Conservation (phyloP, 2,797 vertebrate species). For the Syncerus caffer region DNA sequence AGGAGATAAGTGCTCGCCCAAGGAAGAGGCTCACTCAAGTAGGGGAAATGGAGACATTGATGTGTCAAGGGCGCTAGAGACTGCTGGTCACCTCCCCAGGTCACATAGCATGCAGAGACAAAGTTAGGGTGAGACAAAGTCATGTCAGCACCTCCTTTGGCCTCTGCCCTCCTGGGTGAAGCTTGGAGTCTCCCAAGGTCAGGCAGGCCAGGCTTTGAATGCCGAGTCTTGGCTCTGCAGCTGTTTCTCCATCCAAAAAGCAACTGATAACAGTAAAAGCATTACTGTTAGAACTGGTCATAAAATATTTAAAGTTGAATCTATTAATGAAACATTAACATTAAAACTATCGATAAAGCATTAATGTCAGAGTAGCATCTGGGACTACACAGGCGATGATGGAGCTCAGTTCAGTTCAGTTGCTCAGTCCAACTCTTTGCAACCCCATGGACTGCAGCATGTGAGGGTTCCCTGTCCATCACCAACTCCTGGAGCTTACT, state of each 20-base stretch:
- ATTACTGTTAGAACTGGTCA: background rate
- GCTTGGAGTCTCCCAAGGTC: background rate
- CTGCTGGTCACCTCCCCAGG: background rate
- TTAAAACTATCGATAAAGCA: background rate
- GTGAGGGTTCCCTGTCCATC: background rate
- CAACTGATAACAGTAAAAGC: background rate
- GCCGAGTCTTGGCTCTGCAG: background rate
- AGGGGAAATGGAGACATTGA: background rate
- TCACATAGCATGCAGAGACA: background rate
- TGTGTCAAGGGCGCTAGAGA: background rate
- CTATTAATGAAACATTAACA: background rate
- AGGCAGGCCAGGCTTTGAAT: background rate
- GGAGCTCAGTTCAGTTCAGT: background rate
- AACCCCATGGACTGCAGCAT: background rate
- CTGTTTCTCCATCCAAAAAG: background rate
- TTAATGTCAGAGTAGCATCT: background rate
- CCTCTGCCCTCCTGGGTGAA: background rate
- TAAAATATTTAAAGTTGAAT: conserved; percentile 26
- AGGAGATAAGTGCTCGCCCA: background rate
- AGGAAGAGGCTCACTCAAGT: background rate
- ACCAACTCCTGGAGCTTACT: background rate
- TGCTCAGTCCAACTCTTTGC: background rate
- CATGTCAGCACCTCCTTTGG: background rate
- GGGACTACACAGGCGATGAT: background rate
- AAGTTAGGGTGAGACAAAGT: background rate